Evolutionary conservation across 2,888 invertebrate species (phyloP), one percentile per base, ranked within the genome.

Genomic region (Synanthedon tipuliformis): DNA sequence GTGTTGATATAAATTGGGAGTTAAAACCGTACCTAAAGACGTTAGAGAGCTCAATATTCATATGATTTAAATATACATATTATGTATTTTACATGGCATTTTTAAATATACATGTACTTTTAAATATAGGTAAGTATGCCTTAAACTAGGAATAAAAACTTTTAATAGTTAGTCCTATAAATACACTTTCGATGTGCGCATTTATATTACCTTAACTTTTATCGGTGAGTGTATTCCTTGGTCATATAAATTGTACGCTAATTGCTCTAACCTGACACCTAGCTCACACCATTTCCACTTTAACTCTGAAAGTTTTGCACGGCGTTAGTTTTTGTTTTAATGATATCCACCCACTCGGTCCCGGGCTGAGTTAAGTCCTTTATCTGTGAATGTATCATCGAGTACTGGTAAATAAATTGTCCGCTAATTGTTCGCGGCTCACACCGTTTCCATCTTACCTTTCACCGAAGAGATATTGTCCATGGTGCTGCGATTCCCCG

Each of bases 401-500:
- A 45, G 45, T 45, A 13, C 45, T 15, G n/a, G n/a, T 15, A 45
- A 45, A 45, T 45, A 45, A 45, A 45, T 45, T 15, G 45, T 45
- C 45, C 49, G 49, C 49, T 16, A 49, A 18, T 49, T 23, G 49
- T 16, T 18, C 49, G 18, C 49, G 49, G 12, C 23, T 49, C 49
- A 49, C 49, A 49, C 49, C 49, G 23, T 49, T 49, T 49, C 49
- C 49, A 49, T 49, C 49, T 76, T 81, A 81, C 86, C 87, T 86
- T 86, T 86, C 87, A 86, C 87, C 86, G 80, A n/a, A 80, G 83
- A 86, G 84, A 85, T 86, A 84, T 84, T 84, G 86, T 84, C 83
- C 84, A 77, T 78, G 75, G 78, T 73, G 71, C 75, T 81, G 78
- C 83, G 85, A 84, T 82, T 82, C 82, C 77, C 73, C 76, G 78